Evolutionary conservation across 2,888 invertebrate species (phyloP).

Genomic region (Luffia ferchaultella): DNA sequence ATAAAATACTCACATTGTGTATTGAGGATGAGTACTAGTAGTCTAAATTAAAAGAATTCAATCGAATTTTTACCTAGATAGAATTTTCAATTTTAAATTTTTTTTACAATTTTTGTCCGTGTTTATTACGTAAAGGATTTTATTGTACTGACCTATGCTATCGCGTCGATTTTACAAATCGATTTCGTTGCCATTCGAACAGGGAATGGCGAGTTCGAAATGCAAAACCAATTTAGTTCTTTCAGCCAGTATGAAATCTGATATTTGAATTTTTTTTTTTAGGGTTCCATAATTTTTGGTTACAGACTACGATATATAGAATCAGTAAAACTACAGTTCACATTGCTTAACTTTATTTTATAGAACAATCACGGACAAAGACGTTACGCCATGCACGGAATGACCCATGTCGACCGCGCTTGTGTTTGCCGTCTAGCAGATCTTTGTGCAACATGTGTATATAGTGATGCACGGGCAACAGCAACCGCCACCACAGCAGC

Average conservation of each 20-base stretch:
- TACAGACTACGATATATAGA: no score
- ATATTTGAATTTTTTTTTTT: no score
- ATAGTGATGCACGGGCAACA: constrained; percentile 48
- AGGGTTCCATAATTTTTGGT: no score
- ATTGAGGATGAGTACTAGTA: not conserved
- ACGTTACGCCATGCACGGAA: no score
- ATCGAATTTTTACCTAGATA: not conserved
- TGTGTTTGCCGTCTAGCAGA: no score
- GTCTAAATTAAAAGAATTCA: not conserved
- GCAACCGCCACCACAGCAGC: constrained; percentile 25
- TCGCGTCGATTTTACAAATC: constrained; percentile 22
- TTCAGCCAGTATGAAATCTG: not conserved
- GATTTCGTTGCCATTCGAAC: constrained; percentile 25
- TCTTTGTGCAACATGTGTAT: constrained; percentile 55
- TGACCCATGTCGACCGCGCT: no score
- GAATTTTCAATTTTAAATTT: constrained; percentile 11
- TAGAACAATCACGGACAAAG: no score
- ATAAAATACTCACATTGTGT: not conserved
- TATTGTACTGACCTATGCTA: constrained; percentile 26
- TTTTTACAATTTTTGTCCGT: constrained; percentile 17
- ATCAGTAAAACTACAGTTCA: no score
- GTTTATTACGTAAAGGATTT: constrained; percentile 30
- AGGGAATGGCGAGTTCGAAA: constrained; percentile 14
- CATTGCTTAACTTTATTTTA: no score
- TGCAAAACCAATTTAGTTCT: not conserved